phyloP scores from a whole-genome alignment of 2,113 vertebrate species.

The Sebastes fasciatus region DNA sequence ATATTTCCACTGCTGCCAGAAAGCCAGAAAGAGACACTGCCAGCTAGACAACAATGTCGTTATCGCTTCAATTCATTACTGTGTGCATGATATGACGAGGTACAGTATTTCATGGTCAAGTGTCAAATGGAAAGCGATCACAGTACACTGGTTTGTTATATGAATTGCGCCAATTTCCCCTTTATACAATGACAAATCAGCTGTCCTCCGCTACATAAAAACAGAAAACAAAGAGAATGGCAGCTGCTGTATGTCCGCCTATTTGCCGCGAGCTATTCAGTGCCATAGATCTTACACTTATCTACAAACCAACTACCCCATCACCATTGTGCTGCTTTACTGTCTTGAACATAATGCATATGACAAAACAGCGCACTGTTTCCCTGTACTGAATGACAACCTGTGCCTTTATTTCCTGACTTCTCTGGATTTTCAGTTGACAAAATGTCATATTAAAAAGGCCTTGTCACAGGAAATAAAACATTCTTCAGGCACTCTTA shows the following conservation, averaged over 20 bases:
- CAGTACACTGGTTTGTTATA: neutral
- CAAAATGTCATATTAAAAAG: constrained; percentile 3
- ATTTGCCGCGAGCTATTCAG: constrained; percentile 17
- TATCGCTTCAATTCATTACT: constrained; percentile 9
- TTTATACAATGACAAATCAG: neutral
- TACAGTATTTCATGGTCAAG: constrained; percentile 4
- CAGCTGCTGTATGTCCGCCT: neutral
- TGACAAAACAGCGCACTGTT: neutral
- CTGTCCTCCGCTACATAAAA: neutral
- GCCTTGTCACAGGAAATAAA: constrained; percentile 13
- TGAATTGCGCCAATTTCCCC: neutral
- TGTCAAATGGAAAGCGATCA: neutral
- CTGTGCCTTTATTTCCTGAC: constrained; percentile 17
- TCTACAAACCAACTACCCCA: neutral
- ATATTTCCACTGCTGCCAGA: neutral
- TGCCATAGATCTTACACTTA: constrained; percentile 2
- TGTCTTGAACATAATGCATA: constrained; percentile 21
- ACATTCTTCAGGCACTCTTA: neutral
- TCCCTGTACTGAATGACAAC: neutral
- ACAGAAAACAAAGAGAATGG: neutral
- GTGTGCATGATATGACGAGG: neutral
- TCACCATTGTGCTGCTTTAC: neutral
- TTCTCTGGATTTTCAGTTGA: constrained; percentile 2
- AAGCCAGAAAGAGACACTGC: neutral
- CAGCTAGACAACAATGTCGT: neutral